Evolutionary conservation across 2,888 invertebrate genomes (phyloP), one percentile per base, ranked within the genome.

Genomic region (Euplagia quadripunctaria): DNA sequence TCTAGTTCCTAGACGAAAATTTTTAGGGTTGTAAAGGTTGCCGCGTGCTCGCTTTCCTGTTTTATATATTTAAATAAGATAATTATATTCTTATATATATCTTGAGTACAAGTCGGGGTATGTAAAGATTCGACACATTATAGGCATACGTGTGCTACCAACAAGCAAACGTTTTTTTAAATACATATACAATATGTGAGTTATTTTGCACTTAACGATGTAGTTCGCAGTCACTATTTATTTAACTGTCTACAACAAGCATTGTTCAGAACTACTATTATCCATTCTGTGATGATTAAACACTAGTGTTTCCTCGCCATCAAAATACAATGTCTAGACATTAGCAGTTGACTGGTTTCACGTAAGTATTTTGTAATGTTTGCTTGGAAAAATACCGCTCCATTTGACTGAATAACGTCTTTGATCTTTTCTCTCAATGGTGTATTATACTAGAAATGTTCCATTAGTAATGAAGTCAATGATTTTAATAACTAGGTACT

Each of bases 301-400:
- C 20, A 46, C 43, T 46, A 61, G 61, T n/a, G n/a, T 12, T 61
- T 31, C 61, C 61, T 61, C 31, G 31, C 31, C 12, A 61, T 61
- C 31, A 61, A 61, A 58, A 58, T 58, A 58, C 58, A 14, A 7
- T 31, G 61, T 58, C 58, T 58, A 58, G 58, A 58, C 58, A 42
- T 43, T 20, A n/a, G 51, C 70, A 8, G 64, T 65, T 71, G 64
- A 64, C 52, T 16, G 55, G 70, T 52, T 71, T 71, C 70, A 16
- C 8, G 42, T 46, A 52, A 70, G 7, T 65, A 8, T 65, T 64
- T 17, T 0, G 63, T 16, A 63, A 63, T 49, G 52, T 64, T 70
- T 42, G 64, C 14, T 7, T 31, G 55, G 65, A 65, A 71, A 71
- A 55, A 17, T 42, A 52, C 63, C 41, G 5, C 20, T 64, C 11